A percentile compares a stretch with the other conserved stretches of the same genome.
Conservation (phyloP, 1,140 invertebrate species). For the Pseudomyrmex concolor region DNA sequence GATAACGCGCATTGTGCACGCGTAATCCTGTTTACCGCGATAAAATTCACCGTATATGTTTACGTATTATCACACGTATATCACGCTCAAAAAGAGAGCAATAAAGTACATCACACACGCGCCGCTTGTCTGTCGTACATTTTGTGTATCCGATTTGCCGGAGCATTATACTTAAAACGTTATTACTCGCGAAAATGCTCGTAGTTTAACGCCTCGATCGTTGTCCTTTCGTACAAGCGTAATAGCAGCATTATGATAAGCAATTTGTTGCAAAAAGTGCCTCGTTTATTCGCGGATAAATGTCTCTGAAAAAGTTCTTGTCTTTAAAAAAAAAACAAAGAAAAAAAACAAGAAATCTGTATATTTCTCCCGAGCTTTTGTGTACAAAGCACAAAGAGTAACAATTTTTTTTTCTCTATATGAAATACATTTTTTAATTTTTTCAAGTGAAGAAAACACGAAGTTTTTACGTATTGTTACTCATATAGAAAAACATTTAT, state of each 20-base stretch:
- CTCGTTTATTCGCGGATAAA: not conserved
- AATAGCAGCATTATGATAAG: slow-evolving; percentile 3
- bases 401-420: too few relatives aligned
- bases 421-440: too few relatives aligned
- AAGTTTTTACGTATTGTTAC: too few relatives aligned
- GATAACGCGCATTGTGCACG: slow-evolving; percentile 55
- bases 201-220: slow-evolving; percentile 5
- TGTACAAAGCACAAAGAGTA: too few relatives aligned
- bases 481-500: too few relatives aligned
- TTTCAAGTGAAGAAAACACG: too few relatives aligned
- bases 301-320: not conserved
- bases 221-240: not conserved
- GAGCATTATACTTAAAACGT: slow-evolving; percentile 34
- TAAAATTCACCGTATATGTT: slow-evolving; percentile 51
- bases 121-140: slow-evolving; percentile 30
- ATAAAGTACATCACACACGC: slow-evolving; percentile 34
- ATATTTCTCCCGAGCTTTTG: too few relatives aligned
- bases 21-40: slow-evolving; percentile 51
- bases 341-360: too few relatives aligned
- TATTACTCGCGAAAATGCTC: slow-evolving; percentile 45
- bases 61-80: slow-evolving; percentile 47
- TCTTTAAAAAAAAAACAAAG: not conserved
- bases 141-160: slow-evolving; percentile 46
- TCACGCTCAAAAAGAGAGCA: slow-evolving; percentile 33
- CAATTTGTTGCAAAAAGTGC: not conserved